Base-by-base conservation (phyloP, 2,888 invertebrate species). In the Corythucha ciliata region DNA sequence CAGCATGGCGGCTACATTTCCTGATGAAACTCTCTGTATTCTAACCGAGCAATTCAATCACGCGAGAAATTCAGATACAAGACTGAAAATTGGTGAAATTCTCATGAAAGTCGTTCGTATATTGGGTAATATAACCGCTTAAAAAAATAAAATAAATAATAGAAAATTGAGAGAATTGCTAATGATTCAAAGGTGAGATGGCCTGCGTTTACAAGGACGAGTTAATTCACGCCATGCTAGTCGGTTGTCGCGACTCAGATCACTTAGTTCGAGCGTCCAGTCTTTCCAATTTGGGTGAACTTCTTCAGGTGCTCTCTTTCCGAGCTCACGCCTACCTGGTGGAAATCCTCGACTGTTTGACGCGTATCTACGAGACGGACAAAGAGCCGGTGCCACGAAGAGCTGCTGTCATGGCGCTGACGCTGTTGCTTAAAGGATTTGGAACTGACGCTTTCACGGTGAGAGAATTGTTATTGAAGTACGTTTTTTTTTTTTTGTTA, bases 41-140 rank as follows among this genome's bases (percentile, higher is more conserved):
- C 67, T 90, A 22, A 78, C 81, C 44, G 75, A 77, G 49, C 82
- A 86, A 67, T 88, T 79, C 66, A 66, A 48, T 68, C 65, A 62
- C 36, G 69, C 70, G 29, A 72, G 72, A 45, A 71, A 74, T 60
- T 64, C 67, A 21, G 79, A 81, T 66, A 67, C 78, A 27, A 73
- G 81, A 60, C 76, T 83, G 70, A 90, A 90, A 72, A 69, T 88
- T 53, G 89, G 88, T 7, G 89, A 90, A 70, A 75, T 81, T 54
- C 70, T 90, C 45, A 78, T 88, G 1, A 81, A 81, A 69, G 76
- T 81, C 22, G 79, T 80, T 1, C 79, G 76, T 67, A 69, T 68
- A 60, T 71, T 89, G 61, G 86, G 87, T 85, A 69, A 69, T n/a
- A n/a, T n/a, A n/a, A n/a, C n/a, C n/a, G n/a, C n/a, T n/a, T n/a